These are phyloP conservation scores for Panopea generosa DNA, from an alignment of 2,888 invertebrate species.

Conservation along the genomic window DNA sequence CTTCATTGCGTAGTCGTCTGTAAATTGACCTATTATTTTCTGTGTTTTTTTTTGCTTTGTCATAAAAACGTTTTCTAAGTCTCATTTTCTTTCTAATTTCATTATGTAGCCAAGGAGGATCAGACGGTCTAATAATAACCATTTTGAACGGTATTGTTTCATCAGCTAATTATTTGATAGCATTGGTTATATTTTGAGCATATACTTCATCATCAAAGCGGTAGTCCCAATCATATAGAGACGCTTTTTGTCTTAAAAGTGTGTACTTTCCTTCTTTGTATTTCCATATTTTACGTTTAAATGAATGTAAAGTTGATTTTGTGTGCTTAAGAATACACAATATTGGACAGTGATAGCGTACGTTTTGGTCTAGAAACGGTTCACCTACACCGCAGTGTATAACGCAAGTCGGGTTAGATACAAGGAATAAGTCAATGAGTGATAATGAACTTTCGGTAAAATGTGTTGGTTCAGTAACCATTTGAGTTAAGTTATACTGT, in stretches of 20 bases:
- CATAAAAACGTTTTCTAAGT: no score
- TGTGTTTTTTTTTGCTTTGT: no score
- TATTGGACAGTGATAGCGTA: conserved; percentile 14
- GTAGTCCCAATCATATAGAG: background rate
- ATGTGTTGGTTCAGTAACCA: conserved; percentile 19
- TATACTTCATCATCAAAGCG: background rate
- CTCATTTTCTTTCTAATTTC: background rate
- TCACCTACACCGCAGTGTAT: conserved; percentile 10
- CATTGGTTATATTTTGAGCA: background rate
- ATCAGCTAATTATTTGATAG: background rate
- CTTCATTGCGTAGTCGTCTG: no score
- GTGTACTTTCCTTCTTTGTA: conserved; percentile 11
- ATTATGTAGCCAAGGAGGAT: background rate
- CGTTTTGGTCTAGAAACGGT: conserved; percentile 1
- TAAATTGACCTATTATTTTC: no score
- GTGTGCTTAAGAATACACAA: background rate
- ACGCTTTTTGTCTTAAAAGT: background rate
- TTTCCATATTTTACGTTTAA: conserved; percentile 11
- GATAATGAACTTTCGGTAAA: conserved; percentile 1
- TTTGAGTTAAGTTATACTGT: background rate
- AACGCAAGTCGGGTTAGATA: background rate
- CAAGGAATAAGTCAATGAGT: conserved; percentile 8
- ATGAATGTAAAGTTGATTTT: background rate
- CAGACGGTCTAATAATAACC: background rate
- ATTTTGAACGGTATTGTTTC: conserved; percentile 1